A percentile compares a stretch with the other conserved stretches of the same genome.
These are phyloP conservation scores for Anoplopoma fimbria DNA, from an alignment of 2,113 vertebrate genomes.

Conservation along the genomic window DNA sequence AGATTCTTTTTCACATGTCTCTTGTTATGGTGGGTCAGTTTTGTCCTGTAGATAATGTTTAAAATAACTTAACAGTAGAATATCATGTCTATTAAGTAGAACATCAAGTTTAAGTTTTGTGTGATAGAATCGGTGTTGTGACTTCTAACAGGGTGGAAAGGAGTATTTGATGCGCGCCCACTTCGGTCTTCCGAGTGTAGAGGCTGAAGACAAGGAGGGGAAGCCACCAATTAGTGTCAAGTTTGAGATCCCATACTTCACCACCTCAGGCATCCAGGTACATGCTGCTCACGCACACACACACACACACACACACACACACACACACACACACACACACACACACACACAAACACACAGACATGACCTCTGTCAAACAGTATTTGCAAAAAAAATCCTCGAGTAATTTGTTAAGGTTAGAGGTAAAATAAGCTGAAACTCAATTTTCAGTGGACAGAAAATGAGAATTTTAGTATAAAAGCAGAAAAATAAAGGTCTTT, in stretches of 20 bases:
- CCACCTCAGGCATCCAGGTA: constrained; percentile 99
- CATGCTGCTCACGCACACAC: neutral
- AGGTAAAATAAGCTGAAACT: constrained; percentile 1
- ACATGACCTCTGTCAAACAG: neutral
- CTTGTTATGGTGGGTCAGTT: neutral
- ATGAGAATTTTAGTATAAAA: neutral
- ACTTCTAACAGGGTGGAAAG: constrained; percentile 90
- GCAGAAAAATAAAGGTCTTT: neutral
- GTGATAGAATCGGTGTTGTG: constrained; percentile 14
- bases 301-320: neutral
- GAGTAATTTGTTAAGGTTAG: neutral
- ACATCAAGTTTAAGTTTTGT: neutral
- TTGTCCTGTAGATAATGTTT: neutral
- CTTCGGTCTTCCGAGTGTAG: constrained; percentile 96
- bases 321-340: neutral
- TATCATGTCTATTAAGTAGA: neutral
- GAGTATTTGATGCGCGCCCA: constrained; percentile 98
- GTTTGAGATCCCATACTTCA: constrained; percentile 99
- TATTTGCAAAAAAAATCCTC: neutral
- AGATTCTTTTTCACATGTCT: neutral
- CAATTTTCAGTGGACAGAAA: neutral
- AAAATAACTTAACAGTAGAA: neutral
- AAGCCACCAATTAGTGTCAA: constrained; percentile 98
- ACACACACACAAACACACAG: neutral
- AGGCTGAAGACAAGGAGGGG: constrained; percentile 98